Evolutionary conservation across 2,113 vertebrate species (phyloP), one percentile per base, ranked within the genome.

Genomic region (Alligator mississippiensis): DNA sequence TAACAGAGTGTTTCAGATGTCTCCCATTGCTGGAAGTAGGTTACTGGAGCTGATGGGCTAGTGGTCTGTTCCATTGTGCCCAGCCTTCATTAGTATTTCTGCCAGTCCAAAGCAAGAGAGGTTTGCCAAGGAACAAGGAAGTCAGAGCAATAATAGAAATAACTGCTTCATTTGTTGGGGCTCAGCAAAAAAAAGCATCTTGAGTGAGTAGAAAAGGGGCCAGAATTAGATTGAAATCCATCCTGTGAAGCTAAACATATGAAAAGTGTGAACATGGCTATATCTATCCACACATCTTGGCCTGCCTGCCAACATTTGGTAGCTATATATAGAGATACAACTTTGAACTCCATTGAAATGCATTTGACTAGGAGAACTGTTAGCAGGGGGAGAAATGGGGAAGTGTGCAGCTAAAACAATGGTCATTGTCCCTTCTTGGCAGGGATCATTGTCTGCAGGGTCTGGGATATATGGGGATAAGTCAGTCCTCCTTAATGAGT

Each of bases 261-360:
- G 82, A 84, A 80, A 79, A 77, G 78, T 79, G 30, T 81, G 78
- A 85, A 68, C 70, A 61, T 77, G 70, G 70, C 75, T 90, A 61
- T 81, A 86, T 90, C 82, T 80, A 47, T 21, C 77, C 59, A 70
- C 84, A 57, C 70, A 90, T 86, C 89, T 90, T 38, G 75, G 77
- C 57, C 17, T 85, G 61, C 70, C 78, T 90, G 83, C 78, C 89
- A 90, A 77, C 89, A 68, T 86, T 72, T 55, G 83, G 68, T 85
- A 77, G 83, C 89, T 90, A 90, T 86, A 90, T 86, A 90, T 90
- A 90, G 83, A 85, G 89, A 55, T 68, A 81, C 54, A 72, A 60
- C 89, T 90, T 61, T 90, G 89, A 90, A 76, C 83, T 68, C 28
- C 66, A 68, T 85, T 90, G 83, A 85, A 85, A 90, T 90, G 70